Percentiles rank a stretch among this genome's conserved stretches.
Conservation (phyloP, 2,888 invertebrate species). For the Thereva nobilitata region DNA sequence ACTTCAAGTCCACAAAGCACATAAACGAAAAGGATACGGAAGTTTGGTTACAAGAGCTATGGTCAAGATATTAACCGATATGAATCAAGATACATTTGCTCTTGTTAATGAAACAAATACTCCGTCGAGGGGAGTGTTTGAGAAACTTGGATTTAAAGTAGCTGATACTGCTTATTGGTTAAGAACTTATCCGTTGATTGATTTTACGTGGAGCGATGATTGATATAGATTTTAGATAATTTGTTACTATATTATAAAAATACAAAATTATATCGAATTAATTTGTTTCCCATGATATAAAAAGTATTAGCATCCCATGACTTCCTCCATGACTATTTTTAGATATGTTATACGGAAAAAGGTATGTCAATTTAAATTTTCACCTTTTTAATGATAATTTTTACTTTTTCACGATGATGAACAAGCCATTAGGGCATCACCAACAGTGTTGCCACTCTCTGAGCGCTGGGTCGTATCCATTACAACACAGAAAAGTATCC, state of each 20-base stretch:
- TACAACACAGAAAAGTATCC: no score
- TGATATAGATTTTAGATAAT: slow-evolving; percentile 9
- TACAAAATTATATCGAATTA: no score
- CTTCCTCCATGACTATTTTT: no score
- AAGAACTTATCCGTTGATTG: slow-evolving; percentile 22
- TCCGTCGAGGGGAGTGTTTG: slow-evolving; percentile 47
- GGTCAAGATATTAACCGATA: slow-evolving; percentile 46
- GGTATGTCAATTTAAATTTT: no score
- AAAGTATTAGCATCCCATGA: no score
- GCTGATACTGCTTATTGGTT: slow-evolving; percentile 45
- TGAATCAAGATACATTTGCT: slow-evolving; percentile 49
- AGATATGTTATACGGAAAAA: no score
- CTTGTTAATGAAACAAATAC: slow-evolving; percentile 47
- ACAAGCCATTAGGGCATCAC: no score
- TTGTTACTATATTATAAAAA: not conserved
- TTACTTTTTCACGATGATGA: no score
- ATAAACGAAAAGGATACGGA: slow-evolving; percentile 49
- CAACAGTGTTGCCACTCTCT: no score
- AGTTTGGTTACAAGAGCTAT: slow-evolving; percentile 46
- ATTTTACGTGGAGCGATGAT: slow-evolving; percentile 27
- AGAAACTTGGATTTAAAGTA: slow-evolving; percentile 48
- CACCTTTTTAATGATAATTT: no score
- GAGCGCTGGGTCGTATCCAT: no score
- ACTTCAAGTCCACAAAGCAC: slow-evolving; percentile 48
- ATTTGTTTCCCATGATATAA: no score